These are phyloP conservation scores for Poeciliopsis turrubarensis DNA, from an alignment of 2,113 vertebrate genomes.

Conservation along the genomic window DNA sequence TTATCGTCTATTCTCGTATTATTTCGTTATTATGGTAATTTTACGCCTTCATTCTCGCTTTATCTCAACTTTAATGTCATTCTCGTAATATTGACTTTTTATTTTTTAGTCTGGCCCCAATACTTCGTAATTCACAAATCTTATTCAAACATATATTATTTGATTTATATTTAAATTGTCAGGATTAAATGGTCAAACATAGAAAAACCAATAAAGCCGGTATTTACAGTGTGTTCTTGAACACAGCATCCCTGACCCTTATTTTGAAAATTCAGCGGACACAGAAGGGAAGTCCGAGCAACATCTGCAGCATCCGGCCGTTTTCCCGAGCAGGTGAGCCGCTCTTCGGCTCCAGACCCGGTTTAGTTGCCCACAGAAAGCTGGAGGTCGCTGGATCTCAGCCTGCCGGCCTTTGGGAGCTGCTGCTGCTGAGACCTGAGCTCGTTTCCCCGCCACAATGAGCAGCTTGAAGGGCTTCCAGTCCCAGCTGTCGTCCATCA, in stretches of 20 bases:
- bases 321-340: fast-evolving
- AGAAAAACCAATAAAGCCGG: too few relatives aligned
- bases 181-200: too few relatives aligned
- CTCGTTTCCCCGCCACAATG: slow-evolving; percentile 32
- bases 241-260: slow-evolving; percentile 22
- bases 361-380: not conserved
- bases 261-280: slow-evolving; percentile 61
- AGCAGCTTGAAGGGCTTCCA: slow-evolving; percentile 56
- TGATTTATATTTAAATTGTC: too few relatives aligned
- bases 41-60: too few relatives aligned
- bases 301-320: slow-evolving; percentile 3
- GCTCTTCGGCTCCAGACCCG: not conserved
- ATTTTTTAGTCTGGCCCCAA: too few relatives aligned
- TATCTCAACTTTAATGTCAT: too few relatives aligned
- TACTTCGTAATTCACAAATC: too few relatives aligned
- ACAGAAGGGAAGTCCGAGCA: slow-evolving; percentile 10
- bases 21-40: too few relatives aligned
- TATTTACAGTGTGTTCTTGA: not conserved
- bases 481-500: slow-evolving; percentile 67
- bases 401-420: not conserved
- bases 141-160: too few relatives aligned
- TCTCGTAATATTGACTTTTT: too few relatives aligned
- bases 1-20: too few relatives aligned
- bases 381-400: not conserved
- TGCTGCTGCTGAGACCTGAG: not conserved